Percentiles rank a stretch among this genome's conserved stretches.
Conservation (phyloP, 2,113 vertebrate species). For the Antechinus stuartii region DNA sequence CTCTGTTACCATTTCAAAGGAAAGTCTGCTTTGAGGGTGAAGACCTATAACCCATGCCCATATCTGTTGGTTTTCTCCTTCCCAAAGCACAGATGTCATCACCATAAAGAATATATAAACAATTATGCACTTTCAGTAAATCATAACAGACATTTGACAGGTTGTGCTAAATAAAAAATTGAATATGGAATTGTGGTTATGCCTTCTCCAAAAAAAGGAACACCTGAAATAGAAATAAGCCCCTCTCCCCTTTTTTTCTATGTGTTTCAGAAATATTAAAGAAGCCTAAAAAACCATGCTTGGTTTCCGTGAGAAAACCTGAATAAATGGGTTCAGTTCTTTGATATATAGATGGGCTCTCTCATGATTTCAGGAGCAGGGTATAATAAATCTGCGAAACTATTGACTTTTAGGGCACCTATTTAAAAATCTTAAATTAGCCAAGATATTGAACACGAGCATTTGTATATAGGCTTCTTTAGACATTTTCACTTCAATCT, state of each 20-base stretch:
- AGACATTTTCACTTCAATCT: conserved; percentile 57
- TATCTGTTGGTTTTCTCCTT: background rate
- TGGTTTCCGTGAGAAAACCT: background rate
- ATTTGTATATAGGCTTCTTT: conserved; percentile 46
- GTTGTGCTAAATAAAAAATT: conserved; percentile 59
- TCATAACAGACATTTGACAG: conserved; percentile 43
- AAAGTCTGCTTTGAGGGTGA: background rate
- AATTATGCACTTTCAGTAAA: conserved; percentile 40
- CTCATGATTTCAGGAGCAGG: background rate
- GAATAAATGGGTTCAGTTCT: background rate
- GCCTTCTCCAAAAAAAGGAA: conserved; percentile 48
- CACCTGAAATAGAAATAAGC: conserved; percentile 22
- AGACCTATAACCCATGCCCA: background rate
- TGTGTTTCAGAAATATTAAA: conserved; percentile 13
- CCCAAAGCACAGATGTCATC: conserved; percentile 37
- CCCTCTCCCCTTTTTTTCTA: background rate
- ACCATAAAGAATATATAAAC: conserved; percentile 49
- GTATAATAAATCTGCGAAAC: conserved; percentile 29
- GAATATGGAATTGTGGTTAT: conserved; percentile 48
- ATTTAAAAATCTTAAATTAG: conserved; percentile 32
- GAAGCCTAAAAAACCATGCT: conserved; percentile 41
- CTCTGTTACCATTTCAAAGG: background rate
- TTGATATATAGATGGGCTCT: background rate
- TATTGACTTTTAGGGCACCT: background rate
- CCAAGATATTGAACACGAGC: conserved; percentile 1